A percentile compares a stretch with the other conserved stretches of the same genome.
Evolutionary conservation across 2,797 vertebrate species (phyloP).

Genomic region (Cheirogaleus major): DNA sequence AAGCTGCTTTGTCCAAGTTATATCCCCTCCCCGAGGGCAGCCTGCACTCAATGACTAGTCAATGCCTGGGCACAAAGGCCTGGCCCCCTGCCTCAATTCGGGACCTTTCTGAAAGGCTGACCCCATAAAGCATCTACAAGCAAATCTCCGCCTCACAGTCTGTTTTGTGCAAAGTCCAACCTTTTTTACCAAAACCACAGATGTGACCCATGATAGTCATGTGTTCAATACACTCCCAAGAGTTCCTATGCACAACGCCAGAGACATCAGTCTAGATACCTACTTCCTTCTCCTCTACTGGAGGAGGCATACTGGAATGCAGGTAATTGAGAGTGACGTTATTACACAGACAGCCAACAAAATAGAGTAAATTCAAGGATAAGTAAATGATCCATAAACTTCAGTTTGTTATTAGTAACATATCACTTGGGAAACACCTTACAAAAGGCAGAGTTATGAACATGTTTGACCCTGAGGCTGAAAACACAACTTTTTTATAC

Average conservation of each 20-base stretch:
- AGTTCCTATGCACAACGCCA: not conserved
- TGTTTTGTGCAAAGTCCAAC: not conserved
- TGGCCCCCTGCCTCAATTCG: not conserved
- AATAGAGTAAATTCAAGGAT: not conserved
- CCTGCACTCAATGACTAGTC: not conserved
- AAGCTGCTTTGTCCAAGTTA: not conserved
- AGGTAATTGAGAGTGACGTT: not conserved
- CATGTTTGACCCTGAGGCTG: not conserved
- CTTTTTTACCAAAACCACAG: not conserved
- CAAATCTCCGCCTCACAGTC: not conserved
- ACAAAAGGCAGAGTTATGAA: not conserved
- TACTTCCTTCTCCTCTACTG: not conserved
- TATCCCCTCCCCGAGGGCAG: not conserved
- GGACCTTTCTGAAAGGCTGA: not conserved
- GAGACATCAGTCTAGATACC: not conserved
- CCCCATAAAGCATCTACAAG: not conserved
- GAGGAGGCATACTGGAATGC: not conserved
- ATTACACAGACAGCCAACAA: not conserved
- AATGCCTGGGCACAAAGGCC: not conserved
- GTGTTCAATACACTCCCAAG: not conserved
- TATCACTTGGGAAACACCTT: not conserved
- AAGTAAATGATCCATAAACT: not conserved
- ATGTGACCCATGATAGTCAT: not conserved
- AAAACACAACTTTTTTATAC: not conserved
- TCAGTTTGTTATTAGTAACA: not conserved